Base-by-base conservation (phyloP, 1,140 invertebrate species). In the Drosophila nannoptera region DNA sequence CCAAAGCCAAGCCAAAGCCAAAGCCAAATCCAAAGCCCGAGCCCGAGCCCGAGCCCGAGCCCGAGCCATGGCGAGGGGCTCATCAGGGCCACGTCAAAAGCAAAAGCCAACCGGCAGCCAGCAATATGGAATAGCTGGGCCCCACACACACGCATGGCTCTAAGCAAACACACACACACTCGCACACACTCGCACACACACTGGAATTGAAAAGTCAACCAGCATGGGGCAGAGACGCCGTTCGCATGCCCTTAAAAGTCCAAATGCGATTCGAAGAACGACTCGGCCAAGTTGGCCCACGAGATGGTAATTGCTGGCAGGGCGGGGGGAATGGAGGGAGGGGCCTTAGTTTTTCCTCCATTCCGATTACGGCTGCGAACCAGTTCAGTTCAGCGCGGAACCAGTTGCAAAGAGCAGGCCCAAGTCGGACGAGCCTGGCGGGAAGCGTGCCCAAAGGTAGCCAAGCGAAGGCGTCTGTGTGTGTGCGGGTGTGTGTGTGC, bases 1-100 rank as follows among this genome's bases (percentile, higher is more conserved):
- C n/a, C n/a, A n/a, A n/a, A n/a, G n/a, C n/a, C n/a, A 35, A 29
- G 43, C 53, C 36, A 64, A 53, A 14, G 53, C 12, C 32, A 50
- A 38, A 42, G 46, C 16, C 29, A 45, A 55, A 69, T 33, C 38
- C 38, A 48, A 49, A 49, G 46, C 36, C n/a, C 65, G 68, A 69
- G 63, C 68, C n/a, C 49, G 71, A 53, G 48, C 38, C 43, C 55
- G 63, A 56, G 38, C 38, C 11, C 11, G 5, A 50, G 59, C 48
- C 31, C 22, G 40, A 59, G 38, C 38, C 1, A 40, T 5, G 12
- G 38, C 38, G 4, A 16, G 12, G 50, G 73, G 68, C 73, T 75
- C 75, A 73, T 77, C 75, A 66, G 58, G 58, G 62, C 46, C 68
- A 70, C 59, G 75, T 74, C 78, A 78, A 82, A 83, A 66, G 75